Evolutionary conservation across 1,140 invertebrate species (phyloP).

Genomic region (Nymphalis io): DNA sequence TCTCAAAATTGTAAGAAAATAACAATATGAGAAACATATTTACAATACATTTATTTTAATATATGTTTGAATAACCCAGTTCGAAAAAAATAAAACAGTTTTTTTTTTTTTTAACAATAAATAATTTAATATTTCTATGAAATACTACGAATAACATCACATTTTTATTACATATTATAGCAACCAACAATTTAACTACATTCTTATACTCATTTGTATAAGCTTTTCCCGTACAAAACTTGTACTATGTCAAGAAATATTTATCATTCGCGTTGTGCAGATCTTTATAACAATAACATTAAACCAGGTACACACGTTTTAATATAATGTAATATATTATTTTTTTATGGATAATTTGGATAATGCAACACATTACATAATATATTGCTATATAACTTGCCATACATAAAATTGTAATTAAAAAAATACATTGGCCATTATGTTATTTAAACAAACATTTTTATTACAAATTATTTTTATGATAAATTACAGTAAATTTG

Average conservation of each 20-base stretch:
- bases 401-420: too few relatives aligned
- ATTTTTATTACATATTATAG: slow-evolving; percentile 30
- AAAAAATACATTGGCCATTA: too few relatives aligned
- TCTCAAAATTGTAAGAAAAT: too few relatives aligned
- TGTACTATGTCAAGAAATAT: neutral
- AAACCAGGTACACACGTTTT: neutral
- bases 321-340: neutral
- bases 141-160: slow-evolving; percentile 49
- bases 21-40: too few relatives aligned
- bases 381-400: too few relatives aligned
- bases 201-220: neutral
- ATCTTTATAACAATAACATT: neutral
- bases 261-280: neutral
- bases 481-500: too few relatives aligned
- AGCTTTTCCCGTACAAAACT: neutral
- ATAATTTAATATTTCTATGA: slow-evolving; percentile 55
- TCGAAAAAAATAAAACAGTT: slow-evolving; percentile 21
- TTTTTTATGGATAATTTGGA: too few relatives aligned
- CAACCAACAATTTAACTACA: slow-evolving; percentile 12
- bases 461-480: too few relatives aligned
- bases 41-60: too few relatives aligned
- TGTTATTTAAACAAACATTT: too few relatives aligned
- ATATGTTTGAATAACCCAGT: too few relatives aligned
- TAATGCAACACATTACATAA: too few relatives aligned
- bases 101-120: slow-evolving; percentile 44